phyloP scores from a whole-genome alignment of 2,888 invertebrate genomes.

The Germaria angustata region DNA sequence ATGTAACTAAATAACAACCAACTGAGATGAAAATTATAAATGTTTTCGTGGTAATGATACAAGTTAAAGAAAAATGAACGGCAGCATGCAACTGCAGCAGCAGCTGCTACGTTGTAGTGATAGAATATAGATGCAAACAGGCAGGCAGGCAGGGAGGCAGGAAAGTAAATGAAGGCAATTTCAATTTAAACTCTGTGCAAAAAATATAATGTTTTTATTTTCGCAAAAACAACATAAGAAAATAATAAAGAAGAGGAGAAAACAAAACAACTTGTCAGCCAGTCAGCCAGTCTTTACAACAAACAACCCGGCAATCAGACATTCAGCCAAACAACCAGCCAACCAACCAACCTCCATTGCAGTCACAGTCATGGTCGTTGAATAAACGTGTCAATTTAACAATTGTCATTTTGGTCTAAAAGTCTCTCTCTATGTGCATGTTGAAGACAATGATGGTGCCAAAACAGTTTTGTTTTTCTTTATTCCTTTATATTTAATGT shows the following conservation, averaged over 20 bases:
- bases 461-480: not conserved
- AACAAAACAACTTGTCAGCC: conserved; percentile 5
- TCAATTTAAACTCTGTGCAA: conserved; percentile 47
- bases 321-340: conserved; percentile 35
- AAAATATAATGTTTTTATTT: conserved; percentile 10
- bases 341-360: conserved; percentile 61
- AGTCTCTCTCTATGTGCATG: conserved; percentile 14
- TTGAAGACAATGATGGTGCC: conserved; percentile 32
- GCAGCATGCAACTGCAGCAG: not conserved
- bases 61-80: conserved; percentile 32
- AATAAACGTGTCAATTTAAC: conserved; percentile 76
- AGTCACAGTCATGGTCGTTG: conserved; percentile 77
- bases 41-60: conserved; percentile 32
- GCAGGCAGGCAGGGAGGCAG: conserved; percentile 36
- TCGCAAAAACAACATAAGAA: conserved; percentile 20
- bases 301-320: conserved; percentile 15
- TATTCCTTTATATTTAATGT: not conserved
- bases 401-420: conserved; percentile 57
- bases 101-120: not conserved
- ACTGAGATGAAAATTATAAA: conserved; percentile 53
- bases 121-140: not conserved
- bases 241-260: not conserved
- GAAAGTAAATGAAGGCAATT: conserved; percentile 43
- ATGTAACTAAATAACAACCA: conserved; percentile 7
- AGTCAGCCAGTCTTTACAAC: conserved; percentile 22